Evolutionary conservation across 2,113 vertebrate genomes (phyloP), one percentile per base, ranked within the genome.

Genomic region (Solenodon paradoxus): DNA sequence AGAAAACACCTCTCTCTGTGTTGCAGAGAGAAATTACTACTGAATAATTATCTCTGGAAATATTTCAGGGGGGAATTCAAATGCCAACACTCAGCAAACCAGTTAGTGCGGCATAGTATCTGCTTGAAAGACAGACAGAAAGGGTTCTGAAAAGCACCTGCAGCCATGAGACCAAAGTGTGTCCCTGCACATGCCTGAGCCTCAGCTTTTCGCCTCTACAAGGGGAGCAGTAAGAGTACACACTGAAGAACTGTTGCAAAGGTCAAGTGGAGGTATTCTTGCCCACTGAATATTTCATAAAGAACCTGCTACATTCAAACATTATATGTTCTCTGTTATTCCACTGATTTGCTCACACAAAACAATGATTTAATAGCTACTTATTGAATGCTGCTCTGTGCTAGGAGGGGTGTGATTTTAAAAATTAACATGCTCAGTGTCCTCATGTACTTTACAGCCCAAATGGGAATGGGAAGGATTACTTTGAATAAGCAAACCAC

Each of bases 81-180:
- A 4, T 35, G 4, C 28, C 28, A 10, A 5, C 3, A 1, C 7
- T 0, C 32, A 6, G 24, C 12, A 1, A 6, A 12, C 8, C 12
- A 61, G 38, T 64, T 32, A 1, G 12, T 45, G 35, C 45, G 3
- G 7, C 24, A 30, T 0, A n/a, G 38, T 42, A 9, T n/a, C 42
- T 7, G 5, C 19, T 49, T 30, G 61, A 3, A 28, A 68, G 26
- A 16, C 26, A 75, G 66, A 49, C 0, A 72, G n/a, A 91, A 40
- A 40, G 47, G 42, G 45, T 9, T 45, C 5, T 20, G 19, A 24
- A 47, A 72, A 40, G 38, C 11, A 38, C 66, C 17, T 47, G 32
- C 1, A 40, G 30, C 10, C n/a, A 11, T 0, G 4, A 38, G 32
- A 69, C n/a, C 74, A 24, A 0, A 57, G 11, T 32, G 5, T 63